phyloP scores from a whole-genome alignment of 2,888 invertebrate genomes.

The Pherbina coryleti region DNA sequence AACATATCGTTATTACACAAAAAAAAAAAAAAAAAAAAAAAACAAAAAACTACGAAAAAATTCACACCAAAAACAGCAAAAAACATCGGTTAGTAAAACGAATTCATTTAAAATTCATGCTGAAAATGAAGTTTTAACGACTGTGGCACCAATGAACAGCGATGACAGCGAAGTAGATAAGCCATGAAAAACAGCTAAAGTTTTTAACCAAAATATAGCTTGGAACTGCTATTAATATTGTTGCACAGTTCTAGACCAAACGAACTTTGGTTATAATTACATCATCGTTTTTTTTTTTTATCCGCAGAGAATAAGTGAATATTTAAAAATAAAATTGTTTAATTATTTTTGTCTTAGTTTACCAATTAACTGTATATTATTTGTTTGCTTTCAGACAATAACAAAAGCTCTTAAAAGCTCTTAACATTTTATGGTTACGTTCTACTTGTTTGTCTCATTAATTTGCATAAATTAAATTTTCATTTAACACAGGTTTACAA shows the following conservation, averaged over 20 bases:
- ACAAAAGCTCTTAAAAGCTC: too few species aligned
- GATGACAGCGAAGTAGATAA: too few species aligned
- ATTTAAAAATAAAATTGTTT: neutral
- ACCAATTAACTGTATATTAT: too few species aligned
- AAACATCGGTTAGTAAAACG: neutral
- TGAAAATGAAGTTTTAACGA: neutral
- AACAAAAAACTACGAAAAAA: too few species aligned
- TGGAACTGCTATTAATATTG: neutral
- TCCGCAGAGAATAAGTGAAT: neutral
- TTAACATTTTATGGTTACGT: too few species aligned
- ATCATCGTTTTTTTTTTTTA: neutral
- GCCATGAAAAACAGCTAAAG: too few species aligned
- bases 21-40: neutral
- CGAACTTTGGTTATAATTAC: neutral
- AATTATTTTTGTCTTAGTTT: too few species aligned
- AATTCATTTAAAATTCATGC: constrained; percentile 14
- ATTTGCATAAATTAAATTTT: too few species aligned
- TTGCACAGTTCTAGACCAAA: neutral
- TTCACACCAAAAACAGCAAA: too few species aligned
- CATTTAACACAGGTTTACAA: too few species aligned
- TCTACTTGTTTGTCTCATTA: too few species aligned
- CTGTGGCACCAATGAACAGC: neutral
- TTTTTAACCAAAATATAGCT: neutral
- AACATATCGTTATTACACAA: neutral
- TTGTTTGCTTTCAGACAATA: too few species aligned